These are phyloP conservation scores for Mercenaria mercenaria DNA, from an alignment of 1,140 invertebrate genomes.

Conservation along the genomic window DNA sequence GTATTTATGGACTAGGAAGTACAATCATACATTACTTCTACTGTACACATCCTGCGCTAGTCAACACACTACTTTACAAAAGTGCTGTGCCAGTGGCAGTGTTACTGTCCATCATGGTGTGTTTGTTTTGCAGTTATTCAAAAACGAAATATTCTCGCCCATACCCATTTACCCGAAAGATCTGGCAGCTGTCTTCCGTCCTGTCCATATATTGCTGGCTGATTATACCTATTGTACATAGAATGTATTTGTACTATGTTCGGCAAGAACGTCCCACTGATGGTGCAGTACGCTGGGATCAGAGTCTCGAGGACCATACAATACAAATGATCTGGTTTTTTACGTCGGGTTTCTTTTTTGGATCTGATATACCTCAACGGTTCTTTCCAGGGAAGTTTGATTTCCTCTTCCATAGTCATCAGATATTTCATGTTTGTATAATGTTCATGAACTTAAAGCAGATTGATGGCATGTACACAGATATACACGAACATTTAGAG, in stretches of 20 bases:
- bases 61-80: constrained; percentile 70
- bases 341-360: constrained; percentile 83
- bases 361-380: constrained; percentile 84
- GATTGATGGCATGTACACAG: constrained; percentile 80
- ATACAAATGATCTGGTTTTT: constrained; percentile 84
- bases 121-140: constrained; percentile 80
- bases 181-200: constrained; percentile 84
- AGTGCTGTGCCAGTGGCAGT: constrained; percentile 76
- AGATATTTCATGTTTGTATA: constrained; percentile 85
- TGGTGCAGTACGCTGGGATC: constrained; percentile 72
- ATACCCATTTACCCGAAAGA: constrained; percentile 82
- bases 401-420: constrained; percentile 84
- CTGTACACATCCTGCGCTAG: constrained; percentile 76
- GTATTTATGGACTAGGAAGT: constrained; percentile 84
- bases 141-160: constrained; percentile 82
- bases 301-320: constrained; percentile 79
- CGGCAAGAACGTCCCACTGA: constrained; percentile 42
- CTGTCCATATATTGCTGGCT: constrained; percentile 81
- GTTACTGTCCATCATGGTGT: constrained; percentile 77
- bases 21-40: constrained; percentile 83
- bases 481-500: constrained; percentile 67
- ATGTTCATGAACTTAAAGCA: constrained; percentile 82
- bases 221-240: constrained; percentile 81
- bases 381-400: constrained; percentile 84
- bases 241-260: constrained; percentile 70